Conservation (phyloP, 2,113 vertebrate species). For the Orthochromis malagaraziensis region DNA sequence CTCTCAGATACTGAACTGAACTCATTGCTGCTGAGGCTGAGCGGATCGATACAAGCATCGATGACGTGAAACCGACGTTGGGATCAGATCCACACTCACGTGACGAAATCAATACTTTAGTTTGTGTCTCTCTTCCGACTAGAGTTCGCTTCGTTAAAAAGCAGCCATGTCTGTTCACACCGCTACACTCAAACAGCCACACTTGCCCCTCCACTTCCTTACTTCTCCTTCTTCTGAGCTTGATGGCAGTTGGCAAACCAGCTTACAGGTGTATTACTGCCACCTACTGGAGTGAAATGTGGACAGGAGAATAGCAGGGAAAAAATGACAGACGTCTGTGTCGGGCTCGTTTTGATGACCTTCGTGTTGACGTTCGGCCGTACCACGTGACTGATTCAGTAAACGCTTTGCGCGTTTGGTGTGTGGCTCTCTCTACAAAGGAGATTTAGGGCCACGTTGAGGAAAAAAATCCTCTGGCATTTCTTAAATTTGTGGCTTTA, state of each 20-base stretch:
- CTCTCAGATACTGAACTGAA: neutral
- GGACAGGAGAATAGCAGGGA: neutral
- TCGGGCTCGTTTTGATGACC: neutral
- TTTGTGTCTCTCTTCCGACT: neutral
- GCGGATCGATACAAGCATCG: accelerated
- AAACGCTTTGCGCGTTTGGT: neutral
- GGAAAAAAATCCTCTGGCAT: accelerated
- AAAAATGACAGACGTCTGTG: neutral
- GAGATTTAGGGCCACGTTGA: neutral
- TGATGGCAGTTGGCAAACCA: neutral
- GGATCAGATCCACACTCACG: neutral
- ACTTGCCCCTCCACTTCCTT: neutral
- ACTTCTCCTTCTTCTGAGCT: neutral
- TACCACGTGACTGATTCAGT: neutral
- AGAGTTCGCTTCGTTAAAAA: neutral
- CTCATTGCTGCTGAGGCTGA: accelerated
- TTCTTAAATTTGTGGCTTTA: neutral
- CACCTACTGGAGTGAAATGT: neutral
- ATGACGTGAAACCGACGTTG: neutral
- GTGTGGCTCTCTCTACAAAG: neutral
- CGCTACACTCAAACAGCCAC: neutral
- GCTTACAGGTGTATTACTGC: neutral
- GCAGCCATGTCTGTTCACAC: neutral
- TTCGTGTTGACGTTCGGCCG: neutral
- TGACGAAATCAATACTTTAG: neutral